phyloP scores from a whole-genome alignment of 2,113 vertebrate genomes.

The Pontoporia blainvillei region DNA sequence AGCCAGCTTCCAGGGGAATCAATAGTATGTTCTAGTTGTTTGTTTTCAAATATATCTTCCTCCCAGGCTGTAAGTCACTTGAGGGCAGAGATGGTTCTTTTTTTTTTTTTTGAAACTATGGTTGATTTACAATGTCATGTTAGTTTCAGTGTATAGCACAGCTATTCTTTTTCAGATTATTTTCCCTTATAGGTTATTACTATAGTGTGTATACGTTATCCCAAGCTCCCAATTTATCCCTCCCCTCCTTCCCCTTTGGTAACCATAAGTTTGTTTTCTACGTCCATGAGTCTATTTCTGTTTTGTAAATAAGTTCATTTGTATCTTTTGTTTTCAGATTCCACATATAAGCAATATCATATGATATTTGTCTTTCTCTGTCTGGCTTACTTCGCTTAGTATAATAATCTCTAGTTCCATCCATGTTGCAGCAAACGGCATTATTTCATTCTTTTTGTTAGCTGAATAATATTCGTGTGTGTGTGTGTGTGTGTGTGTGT shows the following conservation, averaged over 20 bases:
- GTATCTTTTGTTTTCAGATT: background rate
- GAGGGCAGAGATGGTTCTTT: background rate
- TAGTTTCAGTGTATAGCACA: background rate
- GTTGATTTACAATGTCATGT: background rate
- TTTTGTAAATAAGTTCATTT: background rate
- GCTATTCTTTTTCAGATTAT: background rate
- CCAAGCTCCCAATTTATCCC: background rate
- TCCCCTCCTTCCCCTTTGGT: background rate
- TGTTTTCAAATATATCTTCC: background rate
- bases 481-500: background rate
- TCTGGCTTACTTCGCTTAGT: background rate
- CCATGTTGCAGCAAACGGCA: background rate
- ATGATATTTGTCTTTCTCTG: background rate
- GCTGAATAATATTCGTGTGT: background rate
- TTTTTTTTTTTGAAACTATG: background rate
- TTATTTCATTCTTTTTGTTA: background rate
- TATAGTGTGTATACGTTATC: background rate
- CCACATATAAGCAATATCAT: background rate
- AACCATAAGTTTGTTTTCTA: background rate
- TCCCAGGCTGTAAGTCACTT: background rate
- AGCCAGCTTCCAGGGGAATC: background rate
- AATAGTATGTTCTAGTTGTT: background rate
- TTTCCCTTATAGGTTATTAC: too few species aligned
- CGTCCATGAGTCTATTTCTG: background rate
- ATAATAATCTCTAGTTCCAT: background rate